Percentiles rank a stretch among this genome's conserved stretches.
Evolutionary conservation across 2,113 vertebrate species (phyloP).

Genomic region (Cygnus buccinator): DNA sequence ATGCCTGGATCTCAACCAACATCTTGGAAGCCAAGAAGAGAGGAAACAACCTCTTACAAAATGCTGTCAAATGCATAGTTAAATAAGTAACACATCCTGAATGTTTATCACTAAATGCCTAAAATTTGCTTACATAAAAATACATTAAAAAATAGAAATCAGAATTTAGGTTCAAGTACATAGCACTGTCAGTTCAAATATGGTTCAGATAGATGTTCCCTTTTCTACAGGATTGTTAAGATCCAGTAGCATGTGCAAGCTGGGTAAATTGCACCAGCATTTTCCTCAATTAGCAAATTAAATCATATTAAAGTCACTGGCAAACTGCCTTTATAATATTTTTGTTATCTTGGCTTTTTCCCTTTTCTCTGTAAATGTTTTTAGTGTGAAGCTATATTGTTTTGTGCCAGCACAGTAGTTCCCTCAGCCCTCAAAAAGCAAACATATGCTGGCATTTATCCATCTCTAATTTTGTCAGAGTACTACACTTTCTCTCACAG

Average conservation of each 20-base stretch:
- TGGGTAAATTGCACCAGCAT: not conserved
- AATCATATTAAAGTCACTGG: slow-evolving; percentile 33
- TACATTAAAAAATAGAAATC: not conserved
- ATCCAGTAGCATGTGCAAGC: not conserved
- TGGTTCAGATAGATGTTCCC: not conserved
- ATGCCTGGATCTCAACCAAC: not conserved
- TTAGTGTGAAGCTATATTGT: not conserved
- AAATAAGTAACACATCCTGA: not conserved
- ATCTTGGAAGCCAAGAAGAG: not conserved
- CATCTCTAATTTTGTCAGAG: slow-evolving; percentile 35
- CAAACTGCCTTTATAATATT: not conserved
- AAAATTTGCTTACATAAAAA: not conserved
- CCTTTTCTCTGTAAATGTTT: slow-evolving; percentile 13
- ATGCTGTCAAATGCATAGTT: not conserved
- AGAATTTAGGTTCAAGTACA: not conserved
- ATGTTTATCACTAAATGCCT: not conserved
- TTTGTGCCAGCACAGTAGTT: slow-evolving; percentile 20
- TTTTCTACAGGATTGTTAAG: not conserved
- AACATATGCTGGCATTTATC: slow-evolving; percentile 27
- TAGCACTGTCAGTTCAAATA: not conserved
- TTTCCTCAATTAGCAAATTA: slow-evolving; percentile 50
- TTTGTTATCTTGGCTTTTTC: slow-evolving; percentile 27
- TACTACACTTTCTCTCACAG: slow-evolving; percentile 28
- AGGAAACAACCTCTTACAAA: not conserved
- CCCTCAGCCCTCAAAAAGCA: slow-evolving; percentile 19